Evolutionary conservation across 1,140 invertebrate genomes (phyloP), one percentile per base, ranked within the genome.

Genomic region (Diachasmimorpha longicaudata): DNA sequence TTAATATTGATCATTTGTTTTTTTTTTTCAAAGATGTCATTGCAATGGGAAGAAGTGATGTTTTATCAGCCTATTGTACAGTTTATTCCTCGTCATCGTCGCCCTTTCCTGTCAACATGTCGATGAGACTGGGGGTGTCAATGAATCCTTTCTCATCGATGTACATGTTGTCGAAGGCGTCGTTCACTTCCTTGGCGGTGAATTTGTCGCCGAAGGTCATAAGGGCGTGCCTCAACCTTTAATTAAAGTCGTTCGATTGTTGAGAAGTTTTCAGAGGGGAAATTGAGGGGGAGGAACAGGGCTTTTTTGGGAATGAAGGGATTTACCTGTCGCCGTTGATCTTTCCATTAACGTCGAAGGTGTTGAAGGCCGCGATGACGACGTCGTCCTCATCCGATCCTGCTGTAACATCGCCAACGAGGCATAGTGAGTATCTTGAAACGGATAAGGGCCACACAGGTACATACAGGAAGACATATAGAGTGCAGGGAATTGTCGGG

Each of bases 131-230:
- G 77, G 90, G 91, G 86, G 97, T 97, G 91, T 99, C 96, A 85
- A 99, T 97, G 90, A 94, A 94, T 85, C 96, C 96, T 82, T 95
- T 95, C 86, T 95, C 95, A 88, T 98, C 96, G 83, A 99, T 96
- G 36, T 96, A 96, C 91, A 98, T 96, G 88, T 97, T 95, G 89
- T 98, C 97, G 89, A 94, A 98, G 55, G 96, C 96, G 85, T 98
- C 96, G 88, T 97, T 95, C 82, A 97, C 94, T 90, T 99, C 97
- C 85, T 96, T 94, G 83, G 93, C 91, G 82, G 93, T 93, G 92
- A 99, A 99, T 91, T 98, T 99, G 87, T 99, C 97, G 81, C 98
- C 97, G 93, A 95, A 99, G 89, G 96, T 97, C 92, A 95, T 94
- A 83, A 99, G 92, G 79, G 96, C 94, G 88, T 97, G 95, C 90